Conservation (phyloP, 2,797 vertebrate genomes). For the Pseudochromis fuscus region DNA sequence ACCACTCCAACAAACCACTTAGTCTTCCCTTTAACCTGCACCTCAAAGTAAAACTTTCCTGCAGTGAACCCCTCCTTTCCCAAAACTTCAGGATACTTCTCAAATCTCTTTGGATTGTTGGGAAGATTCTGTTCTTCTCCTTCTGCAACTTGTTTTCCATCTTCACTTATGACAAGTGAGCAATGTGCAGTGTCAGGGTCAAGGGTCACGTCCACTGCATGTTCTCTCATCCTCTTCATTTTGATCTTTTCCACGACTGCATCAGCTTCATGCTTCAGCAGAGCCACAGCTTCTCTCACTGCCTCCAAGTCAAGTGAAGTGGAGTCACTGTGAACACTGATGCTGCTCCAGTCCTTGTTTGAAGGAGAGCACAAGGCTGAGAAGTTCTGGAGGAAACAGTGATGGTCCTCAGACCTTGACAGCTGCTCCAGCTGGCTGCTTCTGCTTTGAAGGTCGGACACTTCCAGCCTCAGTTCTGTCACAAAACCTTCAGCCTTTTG, state of each 20-base stretch:
- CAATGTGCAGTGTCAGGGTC: conserved; percentile 36
- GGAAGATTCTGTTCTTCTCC: accelerated
- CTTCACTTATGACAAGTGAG: conserved; percentile 33
- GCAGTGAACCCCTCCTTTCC: conserved; percentile 47
- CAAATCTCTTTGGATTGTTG: conserved; percentile 27
- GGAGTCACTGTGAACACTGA: background rate
- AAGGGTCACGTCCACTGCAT: conserved; percentile 50
- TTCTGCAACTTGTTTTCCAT: conserved; percentile 29
- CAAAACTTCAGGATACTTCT: accelerated
- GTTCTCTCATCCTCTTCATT: conserved; percentile 40
- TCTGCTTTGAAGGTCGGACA: conserved; percentile 40
- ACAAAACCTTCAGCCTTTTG: conserved; percentile 38
- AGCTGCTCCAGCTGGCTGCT: conserved; percentile 49
- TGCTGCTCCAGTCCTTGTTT: background rate
- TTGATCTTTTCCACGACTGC: conserved; percentile 25
- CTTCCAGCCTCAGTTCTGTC: conserved; percentile 44
- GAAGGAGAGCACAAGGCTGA: conserved; percentile 4
- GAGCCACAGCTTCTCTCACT: background rate
- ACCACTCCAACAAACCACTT: conserved; percentile 4
- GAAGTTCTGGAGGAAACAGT: conserved; percentile 53
- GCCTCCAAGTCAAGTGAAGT: conserved; percentile 10
- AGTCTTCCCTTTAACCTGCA: conserved; percentile 37
- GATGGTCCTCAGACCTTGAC: conserved; percentile 48
- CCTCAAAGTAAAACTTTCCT: conserved; percentile 57
- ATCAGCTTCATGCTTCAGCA: conserved; percentile 3